Base-by-base conservation (phyloP, 2,888 invertebrate species). In the Diogma glabrata region DNA sequence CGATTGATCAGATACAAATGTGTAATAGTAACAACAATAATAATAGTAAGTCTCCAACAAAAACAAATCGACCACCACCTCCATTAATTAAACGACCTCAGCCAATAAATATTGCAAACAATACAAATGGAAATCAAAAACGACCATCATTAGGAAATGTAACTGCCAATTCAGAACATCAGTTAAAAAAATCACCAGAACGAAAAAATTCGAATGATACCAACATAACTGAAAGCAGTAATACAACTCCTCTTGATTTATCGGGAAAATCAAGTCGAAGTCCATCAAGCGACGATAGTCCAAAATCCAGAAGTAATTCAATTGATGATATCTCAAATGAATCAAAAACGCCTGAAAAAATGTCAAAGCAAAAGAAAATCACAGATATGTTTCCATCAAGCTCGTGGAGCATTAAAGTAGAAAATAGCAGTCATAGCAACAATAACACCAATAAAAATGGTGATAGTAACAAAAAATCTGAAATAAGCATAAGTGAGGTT, bases 221-320 rank as follows among this genome's bases (percentile, higher is more conserved):
- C 36, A 72, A 68, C 54, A 68, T 71, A 38, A 76, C 74, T 23
- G n/a, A n/a, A n/a, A n/a, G n/a, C n/a, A n/a, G n/a, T n/a, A n/a
- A n/a, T n/a, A n/a, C n/a, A n/a, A n/a, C n/a, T n/a, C 74, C 76
- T 17, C 64, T 77, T 51, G 78, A 77, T 62, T 61, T 78, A 46
- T 77, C 77, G 2, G 67, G 68, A 5, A 67, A 65, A 53, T 66
- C 70, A 2, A 63, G 64, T 5, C 57, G 63, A n/a, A 61, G 60
- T 51, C 56, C 62, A 43, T 54, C 61, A 16, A 14, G 23, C 3
- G 49, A 36, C 8, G 22, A 20, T 10, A 22, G 22, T 19, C 23
- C 33, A 9, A 49, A 22, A 23, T 49, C 49, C 10, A 17, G 23
- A 4, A 47, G 17, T 10, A 19, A 47, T 28, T 24, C 30, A 5